Evolutionary conservation across 2,113 vertebrate species (phyloP).

Genomic region (Campylomormyrus tamandua): DNA sequence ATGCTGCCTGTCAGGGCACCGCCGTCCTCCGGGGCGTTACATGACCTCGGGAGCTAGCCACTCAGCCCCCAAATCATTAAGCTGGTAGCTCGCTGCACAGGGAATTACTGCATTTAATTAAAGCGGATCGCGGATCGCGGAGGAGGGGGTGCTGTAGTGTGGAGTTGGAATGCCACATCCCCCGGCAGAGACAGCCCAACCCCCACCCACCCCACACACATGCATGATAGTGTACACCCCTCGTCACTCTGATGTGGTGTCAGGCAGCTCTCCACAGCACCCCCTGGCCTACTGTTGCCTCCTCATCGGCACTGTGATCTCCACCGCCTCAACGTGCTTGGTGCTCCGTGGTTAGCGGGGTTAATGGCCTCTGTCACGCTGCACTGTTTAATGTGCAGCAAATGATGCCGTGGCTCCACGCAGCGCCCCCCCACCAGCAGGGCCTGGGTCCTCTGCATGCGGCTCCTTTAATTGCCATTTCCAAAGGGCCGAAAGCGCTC

Average conservation of each 20-base stretch:
- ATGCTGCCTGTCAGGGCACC: constrained; percentile 43
- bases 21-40: constrained; percentile 41
- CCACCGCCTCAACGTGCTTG: neutral
- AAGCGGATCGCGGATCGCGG: constrained; percentile 37
- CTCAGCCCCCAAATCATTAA: constrained; percentile 24
- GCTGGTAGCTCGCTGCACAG: constrained; percentile 30
- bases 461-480: neutral
- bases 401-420: neutral
- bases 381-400: neutral
- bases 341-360: neutral
- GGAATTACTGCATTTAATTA: constrained; percentile 44
- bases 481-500: neutral
- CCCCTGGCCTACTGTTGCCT: neutral
- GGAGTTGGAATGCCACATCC: neutral
- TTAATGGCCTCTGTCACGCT: neutral
- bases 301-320: neutral
- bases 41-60: constrained; percentile 36
- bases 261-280: neutral
- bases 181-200: neutral
- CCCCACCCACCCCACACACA: neutral
- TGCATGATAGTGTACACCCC: neutral
- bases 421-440: neutral
- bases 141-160: constrained; percentile 7
- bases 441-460: neutral
- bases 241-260: neutral